Evolutionary conservation across 2,113 vertebrate species (phyloP), one percentile per base, ranked within the genome.

Genomic region (Lethenteron camtschaticum): DNA sequence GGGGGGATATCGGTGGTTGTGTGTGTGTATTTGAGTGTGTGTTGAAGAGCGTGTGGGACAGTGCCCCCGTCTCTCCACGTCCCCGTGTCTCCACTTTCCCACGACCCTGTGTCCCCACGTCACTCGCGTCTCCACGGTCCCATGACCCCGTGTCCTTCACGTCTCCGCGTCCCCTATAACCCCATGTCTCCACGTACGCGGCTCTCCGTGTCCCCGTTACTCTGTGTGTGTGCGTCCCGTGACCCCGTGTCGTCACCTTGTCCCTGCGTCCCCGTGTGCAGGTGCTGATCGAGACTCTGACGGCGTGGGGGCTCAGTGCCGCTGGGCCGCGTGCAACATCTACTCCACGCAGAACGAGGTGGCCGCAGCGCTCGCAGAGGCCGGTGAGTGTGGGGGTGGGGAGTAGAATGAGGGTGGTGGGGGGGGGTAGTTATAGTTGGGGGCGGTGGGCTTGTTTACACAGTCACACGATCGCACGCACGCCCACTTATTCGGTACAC

Each of bases 301-400:
- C 87, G 0, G 92, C 92, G 1, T 57, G 77, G 92, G 92, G 0
- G 91, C 92, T 4, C 92, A 97, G 80, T 97, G 92, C 78, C 79
- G 92, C 16, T 97, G 92, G 92, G 92, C 92, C 0, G 92, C 91
- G 14, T 97, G 92, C 76, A 96, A 97, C 81, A 97, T 97, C 79
- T 97, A 96, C 79, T 97, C 92, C 63, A 97, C 92, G 41, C 92
- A 96, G 55, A 97, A 97, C 1, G 92, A 97, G 73, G 92, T 96
- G 77, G 92, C 92, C 11, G 92, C 92, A 14, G 92, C 91, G 68
- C 79, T 97, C 18, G 92, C 91, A 1, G 92, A 96, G 78, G 91
- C 83, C 60, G 89, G 91, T 94, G 78, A 78, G 83, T 10, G 12
- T 16, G 60, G 24, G 20, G 1, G 57, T 59, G 13, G 8, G 5